Conservation (phyloP, 2,797 vertebrate species). For the Danionella dracula region DNA sequence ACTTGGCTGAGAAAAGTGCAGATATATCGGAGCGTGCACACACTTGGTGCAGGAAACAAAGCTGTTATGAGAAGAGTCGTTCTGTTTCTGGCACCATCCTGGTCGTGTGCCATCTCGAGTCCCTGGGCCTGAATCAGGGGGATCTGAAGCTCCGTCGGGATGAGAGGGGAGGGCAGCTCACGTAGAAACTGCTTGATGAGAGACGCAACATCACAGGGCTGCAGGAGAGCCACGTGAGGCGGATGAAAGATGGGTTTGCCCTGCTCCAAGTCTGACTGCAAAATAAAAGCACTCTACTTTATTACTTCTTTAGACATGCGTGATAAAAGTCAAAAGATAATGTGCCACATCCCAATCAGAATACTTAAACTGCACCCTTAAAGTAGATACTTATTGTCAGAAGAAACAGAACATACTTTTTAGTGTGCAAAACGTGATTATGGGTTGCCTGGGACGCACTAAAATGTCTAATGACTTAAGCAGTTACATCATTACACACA, state of each 20-base stretch:
- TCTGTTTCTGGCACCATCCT: constrained; percentile 16
- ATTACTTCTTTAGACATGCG: no score
- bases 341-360: no score
- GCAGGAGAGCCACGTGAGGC: constrained; percentile 31
- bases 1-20: constrained; percentile 53
- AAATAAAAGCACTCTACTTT: neutral
- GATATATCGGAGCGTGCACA: constrained; percentile 49
- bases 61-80: constrained; percentile 46
- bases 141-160: constrained; percentile 51
- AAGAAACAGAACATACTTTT: no score
- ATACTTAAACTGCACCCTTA: no score
- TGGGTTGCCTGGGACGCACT: no score
- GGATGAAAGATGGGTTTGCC: constrained; percentile 39
- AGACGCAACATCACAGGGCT: constrained; percentile 57
- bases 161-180: constrained; percentile 54
- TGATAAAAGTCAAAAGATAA: no score
- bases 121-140: constrained; percentile 57
- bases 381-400: no score
- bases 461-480: no score
- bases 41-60: constrained; percentile 48
- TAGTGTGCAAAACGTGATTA: no score
- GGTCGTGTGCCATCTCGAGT: constrained; percentile 13
- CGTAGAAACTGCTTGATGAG: constrained; percentile 63
- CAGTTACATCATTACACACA: no score
- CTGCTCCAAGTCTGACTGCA: constrained; percentile 46